Percentiles rank a stretch among this genome's conserved stretches.
These are phyloP conservation scores for Athalia circularis DNA, from an alignment of 2,888 invertebrate species.

Conservation along the genomic window DNA sequence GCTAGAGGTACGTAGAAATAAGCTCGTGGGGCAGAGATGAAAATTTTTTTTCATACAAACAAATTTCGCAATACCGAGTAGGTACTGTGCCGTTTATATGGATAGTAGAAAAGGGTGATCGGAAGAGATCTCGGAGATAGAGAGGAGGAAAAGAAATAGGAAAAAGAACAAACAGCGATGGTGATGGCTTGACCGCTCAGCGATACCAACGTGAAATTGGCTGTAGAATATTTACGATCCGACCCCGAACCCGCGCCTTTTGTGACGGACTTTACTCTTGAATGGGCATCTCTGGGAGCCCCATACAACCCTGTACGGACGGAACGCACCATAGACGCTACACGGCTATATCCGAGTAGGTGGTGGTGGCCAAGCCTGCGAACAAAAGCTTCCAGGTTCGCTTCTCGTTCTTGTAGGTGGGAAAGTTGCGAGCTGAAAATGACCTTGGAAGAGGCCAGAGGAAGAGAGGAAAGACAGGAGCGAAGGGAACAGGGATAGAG, in stretches of 20 bases:
- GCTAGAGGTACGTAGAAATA: too few relatives aligned
- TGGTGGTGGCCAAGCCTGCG: conserved; percentile 3
- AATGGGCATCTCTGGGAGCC: conserved; percentile 33
- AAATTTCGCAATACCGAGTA: too few relatives aligned
- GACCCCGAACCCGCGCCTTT: conserved; percentile 55
- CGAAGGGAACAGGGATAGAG: conserved; percentile 50
- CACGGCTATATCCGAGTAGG: not conserved
- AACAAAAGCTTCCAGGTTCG: conserved; percentile 13
- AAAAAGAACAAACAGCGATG: not conserved
- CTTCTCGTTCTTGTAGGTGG: conserved; percentile 57
- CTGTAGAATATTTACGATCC: conserved; percentile 65
- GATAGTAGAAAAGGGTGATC: too few relatives aligned
- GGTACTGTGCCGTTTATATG: too few relatives aligned
- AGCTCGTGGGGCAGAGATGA: too few relatives aligned
- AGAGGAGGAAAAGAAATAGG: too few relatives aligned
- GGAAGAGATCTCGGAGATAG: too few relatives aligned
- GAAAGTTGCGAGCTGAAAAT: conserved; percentile 43
- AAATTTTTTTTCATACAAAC: too few relatives aligned
- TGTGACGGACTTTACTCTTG: conserved; percentile 51
- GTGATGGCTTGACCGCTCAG: conserved; percentile 39
- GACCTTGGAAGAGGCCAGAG: conserved; percentile 26
- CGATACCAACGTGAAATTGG: conserved; percentile 57
- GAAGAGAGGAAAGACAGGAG: conserved; percentile 47
- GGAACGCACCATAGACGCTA: conserved; percentile 4
- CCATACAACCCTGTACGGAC: conserved; percentile 21